Base-by-base conservation (phyloP, 2,888 invertebrate species). In the Volucella bombylans region DNA sequence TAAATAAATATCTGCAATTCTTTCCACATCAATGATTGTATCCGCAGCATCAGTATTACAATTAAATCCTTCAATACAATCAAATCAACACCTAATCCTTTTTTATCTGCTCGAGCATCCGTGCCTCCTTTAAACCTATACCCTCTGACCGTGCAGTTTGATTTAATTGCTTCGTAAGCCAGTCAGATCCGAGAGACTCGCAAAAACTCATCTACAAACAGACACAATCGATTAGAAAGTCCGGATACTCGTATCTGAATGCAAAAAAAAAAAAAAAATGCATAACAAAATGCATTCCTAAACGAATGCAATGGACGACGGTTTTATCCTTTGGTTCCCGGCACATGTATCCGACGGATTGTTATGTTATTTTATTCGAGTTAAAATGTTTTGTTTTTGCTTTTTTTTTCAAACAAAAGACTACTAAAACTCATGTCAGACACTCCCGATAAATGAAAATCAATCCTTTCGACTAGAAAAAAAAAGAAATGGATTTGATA, bases 31-130 rank as follows among this genome's bases (percentile, higher is more conserved):
- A 67, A 38, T 49, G 11, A 41, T 76, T 71, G 54, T 61, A 78
- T 82, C 67, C 65, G 67, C 74, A 71, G 68, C 31, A 71, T 62
- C 39, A 81, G 85, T 76, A 81, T 81, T 77, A 72, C 72, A 52
- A 76, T 85, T 76, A 80, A 85, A 57, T 71, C 71, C 74, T 71
- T 69, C 64, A 74, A 67, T 62, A 71, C 76, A 80, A 85, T 85
- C 76, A 85, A 81, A 85, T 85, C 85, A 85, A 85, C 85, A 85
- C 80, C 80, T 81, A 85, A 85, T 85, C 85, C 85, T 61, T 68
- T 85, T 80, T 71, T 80, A 85, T 85, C 80, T 78, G 45, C 61
- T 78, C 54, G 41, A 49, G 39, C 52, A 39, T 47, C 50, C 47
- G 14, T 55, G 61, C 54, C 55, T 64, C 59, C 31, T 31, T 9